phyloP scores from a whole-genome alignment of 2,888 invertebrate species.

The Chrysomela aeneicollis region DNA sequence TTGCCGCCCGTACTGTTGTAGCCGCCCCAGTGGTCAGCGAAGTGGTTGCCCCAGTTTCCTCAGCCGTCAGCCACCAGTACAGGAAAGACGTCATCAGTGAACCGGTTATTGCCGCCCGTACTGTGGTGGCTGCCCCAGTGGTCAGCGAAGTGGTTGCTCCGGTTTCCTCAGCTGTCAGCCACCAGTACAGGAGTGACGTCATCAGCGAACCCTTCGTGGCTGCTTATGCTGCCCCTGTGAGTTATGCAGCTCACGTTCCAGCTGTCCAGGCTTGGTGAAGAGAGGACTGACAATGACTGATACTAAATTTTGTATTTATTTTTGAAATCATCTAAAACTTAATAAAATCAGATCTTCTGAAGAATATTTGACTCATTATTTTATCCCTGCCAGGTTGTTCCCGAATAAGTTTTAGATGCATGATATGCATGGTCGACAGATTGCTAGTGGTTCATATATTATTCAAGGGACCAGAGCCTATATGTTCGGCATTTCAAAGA shows the following conservation, averaged over 20 bases:
- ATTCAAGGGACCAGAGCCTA: too few relatives aligned
- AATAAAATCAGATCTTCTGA: not conserved
- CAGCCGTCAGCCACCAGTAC: constrained; percentile 46
- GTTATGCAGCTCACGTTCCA: too few relatives aligned
- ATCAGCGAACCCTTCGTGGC: too few relatives aligned
- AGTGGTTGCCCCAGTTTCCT: constrained; percentile 10
- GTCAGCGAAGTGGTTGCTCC: constrained; percentile 6
- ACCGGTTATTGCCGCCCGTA: constrained; percentile 52
- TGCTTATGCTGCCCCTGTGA: too few relatives aligned
- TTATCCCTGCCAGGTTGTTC: too few relatives aligned
- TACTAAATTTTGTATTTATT: not conserved
- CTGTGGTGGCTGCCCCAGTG: not conserved
- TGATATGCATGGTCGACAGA: too few relatives aligned
- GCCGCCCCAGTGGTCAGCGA: constrained; percentile 9
- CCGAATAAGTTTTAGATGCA: too few relatives aligned
- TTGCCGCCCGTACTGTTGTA: constrained; percentile 34
- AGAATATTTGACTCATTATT: not conserved
- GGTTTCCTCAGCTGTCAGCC: constrained; percentile 21
- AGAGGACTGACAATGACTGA: constrained; percentile 24
- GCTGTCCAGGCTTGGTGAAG: constrained; percentile 28
- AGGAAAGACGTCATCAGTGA: constrained; percentile 45
- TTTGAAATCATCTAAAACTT: not conserved
- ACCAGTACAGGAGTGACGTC: constrained; percentile 13
- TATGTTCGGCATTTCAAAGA: too few relatives aligned
- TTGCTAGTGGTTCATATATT: too few relatives aligned